Conservation (phyloP, 2,888 invertebrate species). For the Apamea monoglypha region DNA sequence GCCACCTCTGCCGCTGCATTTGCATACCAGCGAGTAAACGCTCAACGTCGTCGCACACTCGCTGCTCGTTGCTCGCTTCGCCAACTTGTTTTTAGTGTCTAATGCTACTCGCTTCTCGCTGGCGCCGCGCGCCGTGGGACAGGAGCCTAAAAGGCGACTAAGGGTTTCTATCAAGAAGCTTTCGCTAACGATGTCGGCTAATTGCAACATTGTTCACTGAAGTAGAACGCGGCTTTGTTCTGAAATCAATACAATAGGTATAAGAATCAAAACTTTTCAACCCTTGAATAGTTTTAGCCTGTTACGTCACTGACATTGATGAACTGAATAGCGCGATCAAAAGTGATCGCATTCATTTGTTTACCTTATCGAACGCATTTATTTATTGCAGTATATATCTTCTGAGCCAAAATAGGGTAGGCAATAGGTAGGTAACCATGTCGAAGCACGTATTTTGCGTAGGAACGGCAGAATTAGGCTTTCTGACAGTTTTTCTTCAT, state of each 20-base stretch:
- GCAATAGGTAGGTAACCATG: no score
- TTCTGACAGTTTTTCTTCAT: no score
- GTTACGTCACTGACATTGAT: background rate
- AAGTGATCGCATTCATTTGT: background rate
- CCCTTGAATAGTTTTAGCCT: background rate
- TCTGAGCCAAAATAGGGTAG: background rate
- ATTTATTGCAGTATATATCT: background rate
- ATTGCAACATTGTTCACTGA: constrained; percentile 1
- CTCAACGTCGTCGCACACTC: background rate
- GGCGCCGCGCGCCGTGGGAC: background rate
- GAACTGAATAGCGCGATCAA: background rate
- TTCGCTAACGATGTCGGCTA: background rate
- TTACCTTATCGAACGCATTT: background rate
- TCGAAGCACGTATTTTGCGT: no score
- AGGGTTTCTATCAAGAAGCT: background rate
- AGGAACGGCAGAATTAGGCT: no score
- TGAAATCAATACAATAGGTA: background rate
- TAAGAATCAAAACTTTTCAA: no score
- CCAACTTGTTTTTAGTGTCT: background rate
- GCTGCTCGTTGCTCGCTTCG: background rate
- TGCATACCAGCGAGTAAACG: background rate
- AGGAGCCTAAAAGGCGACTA: background rate
- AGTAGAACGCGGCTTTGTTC: background rate
- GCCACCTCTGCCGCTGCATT: no score
- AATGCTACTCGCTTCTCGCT: background rate